Evolutionary conservation across 2,797 vertebrate genomes (phyloP), one percentile per base, ranked within the genome.

Genomic region (Urophycis tenuis): DNA sequence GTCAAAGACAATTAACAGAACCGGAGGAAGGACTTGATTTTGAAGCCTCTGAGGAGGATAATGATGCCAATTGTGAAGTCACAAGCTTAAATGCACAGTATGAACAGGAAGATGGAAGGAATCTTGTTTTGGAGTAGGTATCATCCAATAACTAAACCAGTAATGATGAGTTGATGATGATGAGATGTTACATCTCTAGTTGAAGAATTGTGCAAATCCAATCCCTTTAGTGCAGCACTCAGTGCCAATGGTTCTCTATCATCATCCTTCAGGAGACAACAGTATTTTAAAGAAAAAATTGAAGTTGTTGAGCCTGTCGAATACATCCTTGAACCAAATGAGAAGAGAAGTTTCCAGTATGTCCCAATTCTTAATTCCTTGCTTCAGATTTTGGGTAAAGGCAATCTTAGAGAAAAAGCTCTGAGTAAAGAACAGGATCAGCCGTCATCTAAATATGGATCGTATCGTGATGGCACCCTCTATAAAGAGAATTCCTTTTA

Each of bases 181-280:
- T 36, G 10, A 36, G 4, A 36, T 53, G 45, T 22, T 78, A 82
- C 75, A 78, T 84, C 76, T 77, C 85, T 87, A 73, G 83, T 79
- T 71, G 77, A 81, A 84, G 76, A 85, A 14, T 22, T 84, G 71
- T 84, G 79, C 69, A 80, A 74, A 25, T 76, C 79, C 9, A 80
- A 83, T 79, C 85, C 83, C 49, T 82, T 86, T 45, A 84, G 73
- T 17, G 78, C 75, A 83, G 75, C 85, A 78, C 73, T 84, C 29
- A 78, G 34, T 15, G 76, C 36, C 77, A 80, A 73, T 81, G 83
- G 88, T 81, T 77, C 80, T 35, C 75, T 88, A 84, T 36, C 80
- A 81, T 81, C 76, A 15, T 80, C 82, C 53, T 85, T 84, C 76
- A 82, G 77, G 74, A 85, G 78, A 76, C 78, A 76, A 77, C 74